Conservation (phyloP, 2,797 vertebrate genomes). For the Pelobates cultripes region DNA sequence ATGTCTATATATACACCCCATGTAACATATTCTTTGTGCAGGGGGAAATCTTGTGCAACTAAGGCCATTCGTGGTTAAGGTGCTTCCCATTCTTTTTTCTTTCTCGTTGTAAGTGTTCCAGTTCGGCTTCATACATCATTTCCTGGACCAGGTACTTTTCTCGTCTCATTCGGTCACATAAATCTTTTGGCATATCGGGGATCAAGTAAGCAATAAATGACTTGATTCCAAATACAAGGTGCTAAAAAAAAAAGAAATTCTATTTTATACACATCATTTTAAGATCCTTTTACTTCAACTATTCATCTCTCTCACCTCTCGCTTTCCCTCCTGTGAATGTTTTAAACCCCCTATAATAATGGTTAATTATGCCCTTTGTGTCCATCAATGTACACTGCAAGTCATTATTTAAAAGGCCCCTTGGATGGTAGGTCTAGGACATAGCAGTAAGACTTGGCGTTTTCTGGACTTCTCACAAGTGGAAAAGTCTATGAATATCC, state of each 20-base stretch:
- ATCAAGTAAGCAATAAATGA: slow-evolving; percentile 99
- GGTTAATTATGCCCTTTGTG: too few relatives aligned
- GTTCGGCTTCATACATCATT: slow-evolving; percentile 98
- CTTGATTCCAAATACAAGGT: slow-evolving; percentile 97
- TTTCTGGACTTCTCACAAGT: too few relatives aligned
- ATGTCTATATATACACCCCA: not conserved
- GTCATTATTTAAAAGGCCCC: too few relatives aligned
- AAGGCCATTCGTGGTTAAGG: slow-evolving; percentile 99
- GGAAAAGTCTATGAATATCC: too few relatives aligned
- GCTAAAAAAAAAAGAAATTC: slow-evolving; percentile 73
- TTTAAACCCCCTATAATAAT: too few relatives aligned
- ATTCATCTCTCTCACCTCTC: too few relatives aligned
- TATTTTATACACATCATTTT: too few relatives aligned
- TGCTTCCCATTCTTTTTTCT: slow-evolving; percentile 92
- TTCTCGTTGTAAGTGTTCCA: slow-evolving; percentile 94
- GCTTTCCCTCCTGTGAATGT: too few relatives aligned
- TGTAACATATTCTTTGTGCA: slow-evolving; percentile 14
- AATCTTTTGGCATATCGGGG: slow-evolving; percentile 95
- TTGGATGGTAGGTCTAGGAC: too few relatives aligned
- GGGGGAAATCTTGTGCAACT: slow-evolving; percentile 62
- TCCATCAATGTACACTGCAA: too few relatives aligned
- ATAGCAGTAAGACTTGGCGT: too few relatives aligned
- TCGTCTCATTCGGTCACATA: slow-evolving; percentile 94
- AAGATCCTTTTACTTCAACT: too few relatives aligned
- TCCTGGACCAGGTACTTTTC: slow-evolving; percentile 99